Evolutionary conservation across 2,113 vertebrate genomes (phyloP).

Genomic region (Gavia stellata): DNA sequence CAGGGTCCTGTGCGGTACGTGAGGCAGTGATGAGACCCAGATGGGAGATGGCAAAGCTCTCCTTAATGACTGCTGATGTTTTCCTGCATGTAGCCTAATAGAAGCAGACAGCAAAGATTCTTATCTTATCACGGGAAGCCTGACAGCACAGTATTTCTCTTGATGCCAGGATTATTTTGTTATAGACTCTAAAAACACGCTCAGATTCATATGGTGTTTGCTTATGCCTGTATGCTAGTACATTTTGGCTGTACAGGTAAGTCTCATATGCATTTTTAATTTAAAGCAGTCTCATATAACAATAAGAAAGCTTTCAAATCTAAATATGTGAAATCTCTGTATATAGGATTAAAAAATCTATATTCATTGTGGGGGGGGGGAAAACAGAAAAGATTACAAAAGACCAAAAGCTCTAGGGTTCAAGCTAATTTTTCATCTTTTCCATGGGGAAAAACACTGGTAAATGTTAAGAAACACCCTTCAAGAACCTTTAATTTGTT

Average conservation of each 20-base stretch:
- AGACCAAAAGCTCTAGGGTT: conserved; percentile 51
- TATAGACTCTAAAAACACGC: not conserved
- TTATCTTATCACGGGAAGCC: not conserved
- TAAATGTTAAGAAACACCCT: conserved; percentile 66
- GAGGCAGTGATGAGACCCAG: conserved; percentile 8
- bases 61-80: not conserved
- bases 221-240: not conserved
- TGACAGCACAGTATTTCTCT: conserved; percentile 18
- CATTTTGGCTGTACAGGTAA: not conserved
- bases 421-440: conserved; percentile 65
- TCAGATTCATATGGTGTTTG: not conserved
- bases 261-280: not conserved
- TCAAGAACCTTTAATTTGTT: conserved; percentile 66
- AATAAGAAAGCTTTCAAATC: conserved; percentile 8
- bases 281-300: not conserved
- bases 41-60: conserved; percentile 23
- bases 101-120: conserved; percentile 12
- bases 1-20: not conserved
- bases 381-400: conserved; percentile 1
- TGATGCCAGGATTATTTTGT: not conserved
- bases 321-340: conserved; percentile 30
- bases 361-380: not conserved
- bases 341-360: conserved; percentile 33
- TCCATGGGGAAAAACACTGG: conserved; percentile 52
- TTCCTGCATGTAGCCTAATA: not conserved